phyloP scores from a whole-genome alignment of 2,888 invertebrate species.

The Suillia variegata region DNA sequence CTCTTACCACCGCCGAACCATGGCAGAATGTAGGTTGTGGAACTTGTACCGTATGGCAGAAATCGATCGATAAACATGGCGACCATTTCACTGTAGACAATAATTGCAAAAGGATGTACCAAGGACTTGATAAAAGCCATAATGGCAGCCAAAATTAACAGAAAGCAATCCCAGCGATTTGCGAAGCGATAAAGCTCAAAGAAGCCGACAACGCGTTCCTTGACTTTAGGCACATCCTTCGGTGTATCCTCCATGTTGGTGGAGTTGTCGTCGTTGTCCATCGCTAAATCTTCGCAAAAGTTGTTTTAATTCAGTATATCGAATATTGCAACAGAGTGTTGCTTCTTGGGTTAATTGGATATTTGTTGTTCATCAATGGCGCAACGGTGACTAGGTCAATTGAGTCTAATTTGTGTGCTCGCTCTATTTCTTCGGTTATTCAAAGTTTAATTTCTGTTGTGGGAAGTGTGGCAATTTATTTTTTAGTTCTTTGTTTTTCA shows the following conservation, averaged over 20 bases:
- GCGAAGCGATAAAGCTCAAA: slow-evolving; percentile 66
- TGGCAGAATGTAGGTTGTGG: slow-evolving; percentile 64
- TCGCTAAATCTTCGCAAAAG: not conserved
- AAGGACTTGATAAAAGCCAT: slow-evolving; percentile 66
- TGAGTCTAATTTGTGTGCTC: not conserved
- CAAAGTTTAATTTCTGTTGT: no score
- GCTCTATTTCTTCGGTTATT: no score
- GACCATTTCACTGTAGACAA: slow-evolving; percentile 74
- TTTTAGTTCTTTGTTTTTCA: no score
- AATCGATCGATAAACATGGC: slow-evolving; percentile 71
- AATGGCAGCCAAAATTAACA: slow-evolving; percentile 64
- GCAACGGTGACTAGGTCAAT: not conserved
- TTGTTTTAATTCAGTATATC: no score
- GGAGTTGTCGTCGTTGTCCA: slow-evolving; percentile 16
- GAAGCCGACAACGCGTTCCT: slow-evolving; percentile 37
- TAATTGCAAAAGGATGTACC: slow-evolving; percentile 69
- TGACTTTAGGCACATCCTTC: slow-evolving; percentile 20
- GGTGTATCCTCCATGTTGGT: slow-evolving; percentile 25
- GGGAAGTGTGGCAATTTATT: no score
- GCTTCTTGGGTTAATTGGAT: not conserved
- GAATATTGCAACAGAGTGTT: not conserved
- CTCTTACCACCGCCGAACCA: slow-evolving; percentile 69
- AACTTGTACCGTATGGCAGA: slow-evolving; percentile 65
- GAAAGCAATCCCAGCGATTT: slow-evolving; percentile 64
- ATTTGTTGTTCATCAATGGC: not conserved